Evolutionary conservation across 2,797 vertebrate genomes (phyloP).

Genomic region (Rallus crepitans): DNA sequence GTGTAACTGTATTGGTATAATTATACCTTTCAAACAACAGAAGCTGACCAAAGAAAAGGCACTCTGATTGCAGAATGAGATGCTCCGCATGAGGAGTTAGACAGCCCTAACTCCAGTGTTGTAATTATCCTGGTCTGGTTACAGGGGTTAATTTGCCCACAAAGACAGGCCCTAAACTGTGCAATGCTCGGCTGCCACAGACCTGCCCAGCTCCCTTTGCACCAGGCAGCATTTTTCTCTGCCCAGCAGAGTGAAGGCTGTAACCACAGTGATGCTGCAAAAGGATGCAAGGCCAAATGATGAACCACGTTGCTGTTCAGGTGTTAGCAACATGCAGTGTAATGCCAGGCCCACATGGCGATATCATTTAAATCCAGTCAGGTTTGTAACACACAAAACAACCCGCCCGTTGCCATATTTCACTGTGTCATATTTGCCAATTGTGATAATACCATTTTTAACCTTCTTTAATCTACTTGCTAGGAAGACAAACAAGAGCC

Average conservation of each 20-base stretch:
- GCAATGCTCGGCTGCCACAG: accelerated
- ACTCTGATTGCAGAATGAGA: background rate
- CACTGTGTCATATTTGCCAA: background rate
- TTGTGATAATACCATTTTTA: conserved; percentile 19
- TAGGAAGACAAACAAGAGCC: background rate
- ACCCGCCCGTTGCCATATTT: accelerated
- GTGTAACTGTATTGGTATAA: background rate
- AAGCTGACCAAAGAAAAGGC: background rate
- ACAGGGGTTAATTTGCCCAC: accelerated
- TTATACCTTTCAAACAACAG: background rate
- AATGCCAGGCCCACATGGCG: background rate
- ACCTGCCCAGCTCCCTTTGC: background rate
- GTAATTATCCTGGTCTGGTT: accelerated
- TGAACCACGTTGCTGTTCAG: accelerated
- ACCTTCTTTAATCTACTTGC: conserved; percentile 7
- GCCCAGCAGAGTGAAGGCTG: background rate
- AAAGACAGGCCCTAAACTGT: accelerated
- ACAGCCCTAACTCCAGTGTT: background rate
- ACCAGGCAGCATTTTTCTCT: background rate
- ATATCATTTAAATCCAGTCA: background rate
- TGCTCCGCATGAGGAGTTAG: accelerated
- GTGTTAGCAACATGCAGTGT: background rate
- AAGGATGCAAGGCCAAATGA: background rate
- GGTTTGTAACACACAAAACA: background rate
- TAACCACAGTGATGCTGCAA: accelerated